Percentiles rank a stretch among this genome's conserved stretches.
phyloP scores from a whole-genome alignment of 2,113 vertebrate genomes.

The Pomatorhinus ruficollis region DNA sequence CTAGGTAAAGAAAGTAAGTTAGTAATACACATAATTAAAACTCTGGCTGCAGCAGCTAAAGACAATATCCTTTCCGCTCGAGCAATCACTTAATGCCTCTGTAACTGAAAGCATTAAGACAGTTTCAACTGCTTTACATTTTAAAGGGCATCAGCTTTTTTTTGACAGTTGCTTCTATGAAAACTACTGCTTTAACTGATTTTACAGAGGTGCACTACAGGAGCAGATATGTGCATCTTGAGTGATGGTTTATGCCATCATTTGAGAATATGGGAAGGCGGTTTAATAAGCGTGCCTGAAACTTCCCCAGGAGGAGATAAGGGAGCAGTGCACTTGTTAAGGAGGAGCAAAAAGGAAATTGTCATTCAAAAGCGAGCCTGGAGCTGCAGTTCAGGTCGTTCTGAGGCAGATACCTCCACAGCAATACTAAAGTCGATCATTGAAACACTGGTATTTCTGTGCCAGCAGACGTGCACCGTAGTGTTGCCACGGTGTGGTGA shows the following conservation, averaged over 20 bases:
- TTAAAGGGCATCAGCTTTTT: neutral
- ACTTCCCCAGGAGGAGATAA: neutral
- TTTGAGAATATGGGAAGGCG: neutral
- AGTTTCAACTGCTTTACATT: neutral
- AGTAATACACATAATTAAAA: conserved; percentile 32
- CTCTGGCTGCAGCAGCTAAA: conserved; percentile 11
- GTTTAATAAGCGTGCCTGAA: neutral
- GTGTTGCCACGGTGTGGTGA: conserved; percentile 95
- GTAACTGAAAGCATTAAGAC: neutral
- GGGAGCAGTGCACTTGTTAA: neutral
- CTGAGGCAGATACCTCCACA: conserved; percentile 89
- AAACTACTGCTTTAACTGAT: neutral
- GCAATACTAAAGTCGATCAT: conserved; percentile 98
- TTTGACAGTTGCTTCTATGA: neutral
- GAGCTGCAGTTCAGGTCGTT: conserved; percentile 48
- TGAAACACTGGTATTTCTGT: conserved; percentile 97
- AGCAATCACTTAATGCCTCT: conserved; percentile 13
- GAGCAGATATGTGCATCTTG: neutral
- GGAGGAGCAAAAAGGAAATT: conserved; percentile 65
- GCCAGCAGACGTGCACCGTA: conserved; percentile 99
- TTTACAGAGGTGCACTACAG: neutral
- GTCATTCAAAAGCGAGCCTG: conserved; percentile 38
- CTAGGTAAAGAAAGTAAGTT: conserved; percentile 45
- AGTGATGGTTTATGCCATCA: neutral
- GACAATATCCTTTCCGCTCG: conserved; percentile 43